phyloP scores from a whole-genome alignment of 2,113 vertebrate genomes.

The Murina feae region DNA sequence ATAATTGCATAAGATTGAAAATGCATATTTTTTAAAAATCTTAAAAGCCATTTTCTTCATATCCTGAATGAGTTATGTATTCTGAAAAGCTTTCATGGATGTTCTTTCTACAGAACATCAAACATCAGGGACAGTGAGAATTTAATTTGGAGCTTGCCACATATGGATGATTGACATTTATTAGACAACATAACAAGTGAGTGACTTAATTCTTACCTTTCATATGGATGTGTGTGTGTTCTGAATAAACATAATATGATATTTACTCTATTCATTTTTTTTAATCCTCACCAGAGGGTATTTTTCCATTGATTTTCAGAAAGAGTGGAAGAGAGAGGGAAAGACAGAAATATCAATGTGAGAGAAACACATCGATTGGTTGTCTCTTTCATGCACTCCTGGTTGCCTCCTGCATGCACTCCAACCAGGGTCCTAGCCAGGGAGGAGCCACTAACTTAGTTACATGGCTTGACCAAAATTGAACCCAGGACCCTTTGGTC shows the following conservation, averaged over 20 bases:
- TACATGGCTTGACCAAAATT: too few species aligned
- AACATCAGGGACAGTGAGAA: constrained; percentile 44
- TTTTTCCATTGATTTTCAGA: too few species aligned
- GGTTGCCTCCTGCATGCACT: too few species aligned
- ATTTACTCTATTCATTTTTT: constrained; percentile 1
- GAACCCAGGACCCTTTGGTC: too few species aligned
- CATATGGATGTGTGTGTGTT: background rate
- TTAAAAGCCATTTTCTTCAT: constrained; percentile 37
- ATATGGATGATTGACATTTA: constrained; percentile 14
- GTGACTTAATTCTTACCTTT: constrained; percentile 42
- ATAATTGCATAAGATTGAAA: constrained; percentile 25
- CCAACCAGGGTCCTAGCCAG: too few species aligned
- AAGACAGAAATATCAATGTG: too few species aligned
- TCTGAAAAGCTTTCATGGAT: constrained; percentile 42
- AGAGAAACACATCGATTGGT: too few species aligned
- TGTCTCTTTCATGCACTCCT: too few species aligned
- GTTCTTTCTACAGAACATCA: constrained; percentile 40
- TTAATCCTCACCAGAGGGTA: too few species aligned
- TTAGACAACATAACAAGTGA: constrained; percentile 42
- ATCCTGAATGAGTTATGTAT: background rate
- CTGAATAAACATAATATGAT: constrained; percentile 17
- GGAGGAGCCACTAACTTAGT: too few species aligned
- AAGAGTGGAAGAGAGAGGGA: too few species aligned
- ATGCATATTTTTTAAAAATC: background rate
- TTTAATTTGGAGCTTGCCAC: constrained; percentile 37